These are phyloP conservation scores for Periophthalmus modestus DNA, from an alignment of 2,113 vertebrate species.

Conservation along the genomic window DNA sequence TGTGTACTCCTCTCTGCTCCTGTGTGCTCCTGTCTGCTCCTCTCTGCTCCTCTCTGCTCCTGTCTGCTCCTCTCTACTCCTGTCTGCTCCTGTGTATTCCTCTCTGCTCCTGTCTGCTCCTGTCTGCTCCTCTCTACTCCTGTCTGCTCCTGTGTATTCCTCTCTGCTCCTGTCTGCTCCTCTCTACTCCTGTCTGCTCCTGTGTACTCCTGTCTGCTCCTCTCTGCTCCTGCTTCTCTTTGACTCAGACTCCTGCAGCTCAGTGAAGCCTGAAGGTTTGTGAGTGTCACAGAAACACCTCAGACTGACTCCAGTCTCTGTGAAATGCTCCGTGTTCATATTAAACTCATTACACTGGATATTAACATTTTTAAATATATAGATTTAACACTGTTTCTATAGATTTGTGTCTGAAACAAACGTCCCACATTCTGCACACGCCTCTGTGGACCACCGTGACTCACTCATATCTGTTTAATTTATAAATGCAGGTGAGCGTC, in stretches of 20 bases:
- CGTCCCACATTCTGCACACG: constrained; percentile 4
- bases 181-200: too few relatives aligned
- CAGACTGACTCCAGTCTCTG: background rate
- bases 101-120: constrained; percentile 1
- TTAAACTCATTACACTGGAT: too few relatives aligned
- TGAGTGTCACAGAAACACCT: background rate
- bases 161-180: too few relatives aligned
- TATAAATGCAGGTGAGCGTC: constrained; percentile 15
- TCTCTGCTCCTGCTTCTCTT: background rate
- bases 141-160: too few relatives aligned
- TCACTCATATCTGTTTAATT: constrained; percentile 24
- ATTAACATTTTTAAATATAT: too few relatives aligned
- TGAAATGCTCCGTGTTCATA: background rate
- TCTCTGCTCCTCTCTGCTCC: too few relatives aligned
- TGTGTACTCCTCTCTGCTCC: too few relatives aligned
- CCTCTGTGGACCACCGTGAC: constrained; percentile 22
- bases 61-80: too few relatives aligned
- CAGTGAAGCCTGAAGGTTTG: background rate
- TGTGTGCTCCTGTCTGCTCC: too few relatives aligned
- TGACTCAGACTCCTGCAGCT: background rate
- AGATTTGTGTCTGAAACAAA: background rate
- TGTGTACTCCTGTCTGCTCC: too few relatives aligned
- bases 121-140: background rate
- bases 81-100: too few relatives aligned
- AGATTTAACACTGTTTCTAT: too few relatives aligned